phyloP scores from a whole-genome alignment of 1,140 invertebrate species.

The Bombus superbus region DNA sequence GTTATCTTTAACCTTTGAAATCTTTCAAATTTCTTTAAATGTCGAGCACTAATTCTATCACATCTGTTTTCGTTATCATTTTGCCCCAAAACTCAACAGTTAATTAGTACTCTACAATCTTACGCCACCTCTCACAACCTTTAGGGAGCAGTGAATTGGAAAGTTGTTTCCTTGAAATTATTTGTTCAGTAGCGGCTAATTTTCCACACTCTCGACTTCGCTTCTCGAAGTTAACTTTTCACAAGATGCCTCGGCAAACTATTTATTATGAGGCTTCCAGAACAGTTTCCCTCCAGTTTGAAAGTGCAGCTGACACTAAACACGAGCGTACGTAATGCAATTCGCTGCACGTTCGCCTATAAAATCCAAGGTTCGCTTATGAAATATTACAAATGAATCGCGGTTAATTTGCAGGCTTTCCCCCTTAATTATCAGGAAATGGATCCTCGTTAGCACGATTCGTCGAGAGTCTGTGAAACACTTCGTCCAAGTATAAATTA shows the following conservation, averaged over 20 bases:
- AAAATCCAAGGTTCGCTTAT: background rate
- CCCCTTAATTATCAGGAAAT: slow-evolving; percentile 18
- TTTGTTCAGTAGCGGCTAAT: background rate
- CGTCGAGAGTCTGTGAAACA: background rate
- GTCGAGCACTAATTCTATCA: background rate
- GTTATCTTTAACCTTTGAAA: background rate
- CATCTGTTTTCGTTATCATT: no score
- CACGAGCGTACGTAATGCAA: background rate
- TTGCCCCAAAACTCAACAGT: background rate
- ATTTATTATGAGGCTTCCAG: background rate
- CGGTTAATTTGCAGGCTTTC: no score
- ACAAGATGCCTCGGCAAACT: background rate
- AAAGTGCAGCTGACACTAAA: background rate
- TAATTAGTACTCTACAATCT: background rate
- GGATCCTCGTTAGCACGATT: slow-evolving; percentile 32
- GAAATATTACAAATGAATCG: slow-evolving; percentile 34
- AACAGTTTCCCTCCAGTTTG: background rate
- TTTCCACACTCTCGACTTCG: background rate
- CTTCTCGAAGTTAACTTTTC: background rate
- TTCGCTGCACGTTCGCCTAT: no score
- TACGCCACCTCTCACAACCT: background rate
- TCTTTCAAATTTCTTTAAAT: background rate
- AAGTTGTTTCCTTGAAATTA: background rate
- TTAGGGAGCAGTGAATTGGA: background rate
- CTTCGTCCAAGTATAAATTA: background rate